These are phyloP conservation scores for Pitta sordida DNA, from an alignment of 2,113 vertebrate species.

Conservation along the genomic window DNA sequence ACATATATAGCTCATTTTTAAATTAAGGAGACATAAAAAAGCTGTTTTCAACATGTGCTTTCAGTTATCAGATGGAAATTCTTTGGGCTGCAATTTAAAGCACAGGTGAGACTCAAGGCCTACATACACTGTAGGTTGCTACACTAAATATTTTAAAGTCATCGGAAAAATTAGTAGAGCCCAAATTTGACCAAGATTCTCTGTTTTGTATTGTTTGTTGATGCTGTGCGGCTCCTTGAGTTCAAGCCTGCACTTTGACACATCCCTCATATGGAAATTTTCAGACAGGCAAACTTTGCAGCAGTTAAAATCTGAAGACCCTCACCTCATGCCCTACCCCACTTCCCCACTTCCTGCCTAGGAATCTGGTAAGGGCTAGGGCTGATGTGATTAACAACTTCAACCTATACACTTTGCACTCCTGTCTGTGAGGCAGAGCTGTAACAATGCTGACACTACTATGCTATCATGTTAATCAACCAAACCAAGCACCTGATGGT, in stretches of 20 bases:
- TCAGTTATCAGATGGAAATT: neutral
- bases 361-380: neutral
- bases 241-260: neutral
- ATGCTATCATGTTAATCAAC: accelerated
- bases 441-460: neutral
- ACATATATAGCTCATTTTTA: neutral
- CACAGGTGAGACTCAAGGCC: neutral
- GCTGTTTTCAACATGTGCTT: neutral
- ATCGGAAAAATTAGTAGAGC: neutral
- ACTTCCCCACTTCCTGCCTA: neutral
- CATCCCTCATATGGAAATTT: accelerated
- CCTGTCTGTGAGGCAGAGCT: accelerated
- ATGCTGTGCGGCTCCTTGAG: neutral
- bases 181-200: neutral
- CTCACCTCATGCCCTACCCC: accelerated
- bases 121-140: neutral
- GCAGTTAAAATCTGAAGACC: neutral
- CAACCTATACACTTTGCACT: accelerated
- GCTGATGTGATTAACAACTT: accelerated
- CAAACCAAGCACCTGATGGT: neutral
- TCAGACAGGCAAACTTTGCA: neutral
- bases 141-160: neutral
- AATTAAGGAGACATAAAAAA: neutral
- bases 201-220: neutral
- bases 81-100: neutral